Base-by-base conservation (phyloP, 2,113 vertebrate species). In the Brachyhypopomus gauderio region DNA sequence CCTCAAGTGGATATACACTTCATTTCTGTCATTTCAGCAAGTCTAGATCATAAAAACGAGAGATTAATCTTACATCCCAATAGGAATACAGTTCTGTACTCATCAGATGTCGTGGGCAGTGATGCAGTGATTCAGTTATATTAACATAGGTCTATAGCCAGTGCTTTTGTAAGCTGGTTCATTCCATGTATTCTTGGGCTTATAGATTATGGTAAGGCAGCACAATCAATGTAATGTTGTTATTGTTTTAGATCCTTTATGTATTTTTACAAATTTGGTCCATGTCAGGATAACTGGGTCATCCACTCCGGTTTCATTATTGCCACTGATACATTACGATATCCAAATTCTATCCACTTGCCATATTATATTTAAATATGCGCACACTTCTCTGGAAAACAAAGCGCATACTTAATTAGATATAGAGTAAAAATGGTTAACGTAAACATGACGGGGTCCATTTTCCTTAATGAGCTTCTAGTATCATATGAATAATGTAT, bases 401-500 rank as follows among this genome's bases (percentile, higher is more conserved):
- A 41, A 56, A 80, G 66, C 59, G 52, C 48, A 74, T 64, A 30
- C 62, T 66, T 77, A 87, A 87, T 86, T 86, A 83, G 59, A n/a
- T 62, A 56, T 72, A 80, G 38, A 80, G 76, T 84, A 82, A 85
- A 84, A 87, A 88, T 70, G 63, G 75, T 83, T 81, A 88, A 78
- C 81, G 80, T 85, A 86, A 86, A 88, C 77, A 82, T 84, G 83
- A 81, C 84, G 77, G 79, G 78, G 81, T 71, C 81, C 78, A 79
- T 87, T 87, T 86, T 75, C 82, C 77, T 83, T 88, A 86, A 87
- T 88, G 81, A 85, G 81, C 81, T 85, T 56, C 45, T 30, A 73
- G 41, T 56, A 75, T 60, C 71, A 77, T 72, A 88, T 88, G 86
- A 88, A 88, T 88, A 86, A 88, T 86, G 82, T 83, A 88, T 86